Evolutionary conservation across 2,888 invertebrate species (phyloP), one percentile per base, ranked within the genome.

Genomic region (Xestia xanthographa): DNA sequence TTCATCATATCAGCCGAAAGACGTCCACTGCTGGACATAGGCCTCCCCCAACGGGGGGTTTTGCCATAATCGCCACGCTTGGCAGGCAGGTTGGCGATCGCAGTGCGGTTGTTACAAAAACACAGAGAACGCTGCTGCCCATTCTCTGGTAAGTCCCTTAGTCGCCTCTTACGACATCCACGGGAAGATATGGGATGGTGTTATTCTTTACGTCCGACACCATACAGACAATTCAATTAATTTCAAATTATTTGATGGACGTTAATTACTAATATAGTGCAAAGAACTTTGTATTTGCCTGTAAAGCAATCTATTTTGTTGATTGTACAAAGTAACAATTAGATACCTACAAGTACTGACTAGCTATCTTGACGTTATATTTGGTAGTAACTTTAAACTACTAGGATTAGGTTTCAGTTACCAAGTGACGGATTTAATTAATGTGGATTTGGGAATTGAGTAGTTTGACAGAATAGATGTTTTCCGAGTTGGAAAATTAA

Each of bases 271-370:
- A 29, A 58, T 9, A 4, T n/a, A 29, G 17, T 12, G 17, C 17
- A 9, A 45, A 9, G 2, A 22, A 8, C 38, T 62, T 38, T 20
- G 34, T 20, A 0, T 26, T 29, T n/a, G 6, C 5, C 34, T 20
- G n/a, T 50, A 22, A 12, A 38, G 11, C 6, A 62, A 69, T n/a
- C 20, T 43, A 20, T 77, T 77, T 53, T 20, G 26, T 29, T 50
- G 69, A 66, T 53, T 22, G 62, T 77, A 72, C 68, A 69, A 66
- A 22, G 58, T 80, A 75, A 66, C 83, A 63, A 86, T 75, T 74
- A 75, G 60, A 68, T 14, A 72, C 48, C 48, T 48, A 48, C 38
- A 22, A 80, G 43, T 66, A 78, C 62, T 43, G 17, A 70, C 38
- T 53, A 53, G 68, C 45, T 63, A 81, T 73, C 66, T 71, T 65